A percentile compares a stretch with the other conserved stretches of the same genome.
phyloP scores from a whole-genome alignment of 2,797 vertebrate species.

The Salmo trutta region DNA sequence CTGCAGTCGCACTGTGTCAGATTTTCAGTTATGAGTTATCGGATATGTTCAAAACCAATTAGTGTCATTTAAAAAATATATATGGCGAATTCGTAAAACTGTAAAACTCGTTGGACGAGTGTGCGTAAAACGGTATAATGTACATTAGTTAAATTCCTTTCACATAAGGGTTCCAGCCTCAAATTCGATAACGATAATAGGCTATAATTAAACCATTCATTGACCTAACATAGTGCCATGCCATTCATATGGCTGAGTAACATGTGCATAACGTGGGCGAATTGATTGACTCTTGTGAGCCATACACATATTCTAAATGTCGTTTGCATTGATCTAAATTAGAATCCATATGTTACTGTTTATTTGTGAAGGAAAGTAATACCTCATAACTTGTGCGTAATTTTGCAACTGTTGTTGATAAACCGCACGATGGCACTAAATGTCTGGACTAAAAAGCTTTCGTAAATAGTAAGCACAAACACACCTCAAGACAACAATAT shows the following conservation, averaged over 20 bases:
- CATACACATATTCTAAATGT: too few species aligned
- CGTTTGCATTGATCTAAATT: too few species aligned
- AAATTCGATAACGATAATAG: not conserved
- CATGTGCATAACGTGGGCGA: not conserved
- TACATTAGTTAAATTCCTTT: not conserved
- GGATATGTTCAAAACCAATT: not conserved
- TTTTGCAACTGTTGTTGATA: not conserved
- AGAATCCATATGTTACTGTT: not conserved
- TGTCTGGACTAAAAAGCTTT: not conserved
- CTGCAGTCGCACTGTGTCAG: not conserved
- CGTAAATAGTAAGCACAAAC: not conserved
- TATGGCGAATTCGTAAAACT: not conserved
- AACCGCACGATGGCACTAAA: conserved; percentile 8
- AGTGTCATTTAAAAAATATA: not conserved
- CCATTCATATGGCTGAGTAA: not conserved
- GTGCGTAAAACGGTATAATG: not conserved
- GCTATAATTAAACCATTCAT: not conserved
- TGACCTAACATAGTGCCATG: not conserved
- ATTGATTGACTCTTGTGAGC: not conserved
- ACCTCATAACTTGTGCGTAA: too few species aligned
- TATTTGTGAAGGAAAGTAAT: not conserved
- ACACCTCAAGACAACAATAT: not conserved
- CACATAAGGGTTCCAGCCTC: not conserved
- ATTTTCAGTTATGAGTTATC: not conserved
- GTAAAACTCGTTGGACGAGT: not conserved